phyloP scores from a whole-genome alignment of 37 sponge, comb jelly and placozoan species.

The Beroe forskalii region DNA sequence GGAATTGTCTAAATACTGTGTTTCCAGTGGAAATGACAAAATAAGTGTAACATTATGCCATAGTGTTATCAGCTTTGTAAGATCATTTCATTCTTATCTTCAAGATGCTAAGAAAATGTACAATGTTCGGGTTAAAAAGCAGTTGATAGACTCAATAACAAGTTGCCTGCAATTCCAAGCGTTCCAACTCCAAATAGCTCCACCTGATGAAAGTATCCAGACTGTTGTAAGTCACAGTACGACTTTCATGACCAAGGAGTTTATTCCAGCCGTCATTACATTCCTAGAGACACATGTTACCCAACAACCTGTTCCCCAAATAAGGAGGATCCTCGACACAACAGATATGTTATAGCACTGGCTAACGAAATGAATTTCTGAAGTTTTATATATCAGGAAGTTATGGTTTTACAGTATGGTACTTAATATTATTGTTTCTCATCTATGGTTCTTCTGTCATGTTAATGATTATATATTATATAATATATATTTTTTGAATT shows the following conservation, averaged over 20 bases:
- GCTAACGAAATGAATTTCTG: no score
- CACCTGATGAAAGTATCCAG: background rate
- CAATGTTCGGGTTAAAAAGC: slow-evolving; percentile 35
- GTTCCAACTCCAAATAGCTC: slow-evolving; percentile 35
- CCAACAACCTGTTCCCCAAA: slow-evolving; percentile 31
- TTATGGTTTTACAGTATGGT: no score
- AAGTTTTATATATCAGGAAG: no score
- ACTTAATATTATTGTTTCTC: no score
- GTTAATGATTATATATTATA: no score
- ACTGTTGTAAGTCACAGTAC: slow-evolving; percentile 19
- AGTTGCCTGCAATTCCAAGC: slow-evolving; percentile 50
- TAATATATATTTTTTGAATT: no score
- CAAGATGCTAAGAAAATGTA: slow-evolving; percentile 62
- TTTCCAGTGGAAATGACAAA: slow-evolving; percentile 13
- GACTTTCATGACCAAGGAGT: slow-evolving; percentile 24
- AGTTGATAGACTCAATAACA: slow-evolving; percentile 34
- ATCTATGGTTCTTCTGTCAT: no score
- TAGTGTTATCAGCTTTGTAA: slow-evolving; percentile 60
- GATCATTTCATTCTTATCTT: slow-evolving; percentile 53
- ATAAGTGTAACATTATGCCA: slow-evolving; percentile 3
- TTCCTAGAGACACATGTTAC: slow-evolving; percentile 63
- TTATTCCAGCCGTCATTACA: slow-evolving; percentile 42
- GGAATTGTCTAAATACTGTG: slow-evolving; percentile 31
- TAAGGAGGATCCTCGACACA: slow-evolving; percentile 10
- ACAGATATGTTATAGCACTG: slow-evolving; percentile 13